Evolutionary conservation across 2,113 vertebrate genomes (phyloP), one percentile per base, ranked within the genome.

Genomic region (Todiramphus chloris): DNA sequence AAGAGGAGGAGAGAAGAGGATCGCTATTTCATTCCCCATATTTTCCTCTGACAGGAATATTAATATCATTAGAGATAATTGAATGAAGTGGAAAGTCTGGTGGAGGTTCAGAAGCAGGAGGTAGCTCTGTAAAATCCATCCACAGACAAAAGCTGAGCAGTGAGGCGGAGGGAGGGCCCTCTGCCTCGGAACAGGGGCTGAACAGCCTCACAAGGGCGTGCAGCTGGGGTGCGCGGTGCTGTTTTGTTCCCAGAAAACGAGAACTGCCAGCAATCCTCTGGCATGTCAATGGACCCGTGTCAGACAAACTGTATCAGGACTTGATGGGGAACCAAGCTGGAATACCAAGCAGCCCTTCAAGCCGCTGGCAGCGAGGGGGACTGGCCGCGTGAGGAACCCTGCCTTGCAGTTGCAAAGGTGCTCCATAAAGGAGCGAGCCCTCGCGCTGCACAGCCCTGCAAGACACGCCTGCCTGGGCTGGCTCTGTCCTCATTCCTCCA

Each of bases 241-340:
- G 37, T 93, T 97, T 96, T 95, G 95, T 93, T 97, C 91, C 86
- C 59, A 30, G 90, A 88, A 93, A 95, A 90, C 11, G 13, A 90
- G 81, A 91, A 77, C 88, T 96, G 94, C 86, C 81, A 56, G 86
- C 87, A 90, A 64, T 86, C 90, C 94, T 93, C 92, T 88, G 94
- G 92, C 95, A 79, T 75, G 84, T 76, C 77, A 95, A 91, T 87
- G 88, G 87, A 89, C 59, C 92, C 9, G 13, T 64, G 86, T 94
- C 95, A 96, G 82, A 76, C 83, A 89, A 92, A 89, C 91, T 94
- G 90, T 72, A 79, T 91, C 87, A 92, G 88, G 90, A 44, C 90
- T 51, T 67, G n/a, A 53, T 56, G 41, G 87, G 48, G 72, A 87
- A 87, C 70, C 31, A 11, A 83, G 84, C 37, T 19, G 59, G 87